Base-by-base conservation (phyloP, 2,888 invertebrate genomes). In the Apeira syringaria region DNA sequence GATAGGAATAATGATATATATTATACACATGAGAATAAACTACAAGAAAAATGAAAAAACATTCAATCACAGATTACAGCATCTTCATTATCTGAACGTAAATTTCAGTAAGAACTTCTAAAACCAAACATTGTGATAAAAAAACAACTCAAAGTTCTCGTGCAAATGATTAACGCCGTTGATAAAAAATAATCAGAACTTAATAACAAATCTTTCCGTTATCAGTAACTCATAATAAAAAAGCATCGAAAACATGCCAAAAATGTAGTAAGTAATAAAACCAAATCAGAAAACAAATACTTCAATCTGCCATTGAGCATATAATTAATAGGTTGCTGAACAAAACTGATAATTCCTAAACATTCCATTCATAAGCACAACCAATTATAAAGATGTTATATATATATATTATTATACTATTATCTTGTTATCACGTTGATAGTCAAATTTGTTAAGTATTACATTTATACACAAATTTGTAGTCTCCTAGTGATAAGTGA, bases 21-120 rank as follows among this genome's bases (percentile, higher is more conserved):
- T 50, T 49, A 35, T 32, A 48, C 36, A 37, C 50, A 41, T 34
- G 39, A 30, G 25, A 35, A 41, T 32, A 47, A 42, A 55, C 27
- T 25, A 50, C 30, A 45, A 42, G 40, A 43, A 29, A 47, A 46
- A 28, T 32, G 48, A 47, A 48, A 34, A 49, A 47, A 47, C 13
- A 31, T 26, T 34, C 47, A 56, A 20, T 52, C 52, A 57, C 56
- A 57, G 54, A 44, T 46, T 37, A 41, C 27, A 42, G 46, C 25
- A 40, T 15, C 39, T 12, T 49, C 26, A n/a, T 36, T 17, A 18
- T 18, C 27, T 26, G 34, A 35, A 17, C 30, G 9, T 27, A 30
- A 30, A 11, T 18, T 29, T 32, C 22, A 26, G 11, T 31, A 36
- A 36, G 27, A 27, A 5, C n/a, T 38, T 38, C 17, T 36, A 32